A percentile compares a stretch with the other conserved stretches of the same genome.
Conservation (phyloP, 2,888 invertebrate species). For the Nomada ferruginata region DNA sequence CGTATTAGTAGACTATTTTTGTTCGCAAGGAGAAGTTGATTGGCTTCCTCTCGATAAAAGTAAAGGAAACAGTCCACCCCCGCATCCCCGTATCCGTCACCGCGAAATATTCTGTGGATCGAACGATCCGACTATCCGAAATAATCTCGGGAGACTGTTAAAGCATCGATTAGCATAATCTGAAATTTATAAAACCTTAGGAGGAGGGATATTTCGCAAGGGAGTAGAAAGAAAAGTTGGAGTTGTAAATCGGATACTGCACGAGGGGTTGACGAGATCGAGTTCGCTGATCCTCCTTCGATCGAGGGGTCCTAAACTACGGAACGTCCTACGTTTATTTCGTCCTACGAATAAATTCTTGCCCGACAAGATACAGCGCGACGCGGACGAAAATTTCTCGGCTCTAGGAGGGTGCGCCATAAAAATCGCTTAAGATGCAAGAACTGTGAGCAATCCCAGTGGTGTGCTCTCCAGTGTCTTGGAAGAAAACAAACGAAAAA, state of each 20-base stretch:
- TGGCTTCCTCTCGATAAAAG: not conserved
- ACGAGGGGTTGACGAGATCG: conserved; percentile 23
- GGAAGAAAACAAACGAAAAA: conserved; percentile 57
- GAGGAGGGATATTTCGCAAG: not conserved
- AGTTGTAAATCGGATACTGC: not conserved
- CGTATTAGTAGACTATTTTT: too few species aligned
- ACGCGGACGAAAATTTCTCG: conserved; percentile 26
- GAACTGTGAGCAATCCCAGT: conserved; percentile 70
- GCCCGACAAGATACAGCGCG: not conserved
- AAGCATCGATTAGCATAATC: conserved; percentile 56
- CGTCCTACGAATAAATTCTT: conserved; percentile 33
- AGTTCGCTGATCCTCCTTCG: conserved; percentile 40
- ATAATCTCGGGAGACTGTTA: conserved; percentile 42
- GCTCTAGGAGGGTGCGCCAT: conserved; percentile 62
- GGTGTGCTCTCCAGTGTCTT: conserved; percentile 66
- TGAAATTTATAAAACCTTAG: conserved; percentile 50
- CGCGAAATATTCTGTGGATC: not conserved
- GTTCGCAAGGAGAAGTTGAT: too few species aligned
- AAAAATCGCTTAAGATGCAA: conserved; percentile 79
- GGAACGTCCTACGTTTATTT: not conserved
- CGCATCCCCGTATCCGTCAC: not conserved
- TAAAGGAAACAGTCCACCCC: not conserved
- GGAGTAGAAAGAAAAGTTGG: conserved; percentile 14
- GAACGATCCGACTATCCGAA: conserved; percentile 8
- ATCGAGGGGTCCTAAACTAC: conserved; percentile 3